Percentiles rank a stretch among this genome's conserved stretches.
These are phyloP conservation scores for Neoascia interrupta DNA, from an alignment of 2,888 invertebrate genomes.

Conservation along the genomic window DNA sequence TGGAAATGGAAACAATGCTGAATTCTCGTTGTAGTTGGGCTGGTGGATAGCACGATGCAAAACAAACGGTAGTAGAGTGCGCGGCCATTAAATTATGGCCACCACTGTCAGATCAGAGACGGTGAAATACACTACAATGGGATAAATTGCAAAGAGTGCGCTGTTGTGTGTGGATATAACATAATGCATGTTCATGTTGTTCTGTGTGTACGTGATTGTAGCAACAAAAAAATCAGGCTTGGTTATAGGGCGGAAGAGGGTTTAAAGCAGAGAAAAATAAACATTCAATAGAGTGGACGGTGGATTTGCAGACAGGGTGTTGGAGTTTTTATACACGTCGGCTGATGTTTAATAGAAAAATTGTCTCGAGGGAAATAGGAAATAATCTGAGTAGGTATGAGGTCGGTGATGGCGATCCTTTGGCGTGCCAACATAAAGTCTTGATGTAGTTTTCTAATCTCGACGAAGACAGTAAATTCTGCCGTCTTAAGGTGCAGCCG, in stretches of 20 bases:
- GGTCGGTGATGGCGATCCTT: no score
- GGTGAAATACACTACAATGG: no score
- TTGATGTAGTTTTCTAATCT: no score
- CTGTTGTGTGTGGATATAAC: neutral
- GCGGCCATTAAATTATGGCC: constrained; percentile 27
- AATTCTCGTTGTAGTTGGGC: neutral
- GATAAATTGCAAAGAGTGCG: neutral
- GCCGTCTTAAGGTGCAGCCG: no score
- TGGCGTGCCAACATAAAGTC: no score
- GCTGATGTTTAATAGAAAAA: constrained; percentile 1
- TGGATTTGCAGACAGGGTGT: constrained; percentile 5
- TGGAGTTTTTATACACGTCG: constrained; percentile 1
- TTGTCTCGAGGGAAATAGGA: neutral
- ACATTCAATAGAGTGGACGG: constrained; percentile 51
- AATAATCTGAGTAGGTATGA: no score
- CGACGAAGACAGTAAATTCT: no score
- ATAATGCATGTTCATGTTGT: constrained; percentile 3
- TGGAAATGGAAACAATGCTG: neutral
- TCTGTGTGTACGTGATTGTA: neutral
- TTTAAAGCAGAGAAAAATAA: constrained; percentile 23
- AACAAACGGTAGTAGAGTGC: neutral
- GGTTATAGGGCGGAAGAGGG: constrained; percentile 2
- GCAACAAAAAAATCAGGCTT: neutral
- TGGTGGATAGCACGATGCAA: neutral
- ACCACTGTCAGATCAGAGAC: no score